These are phyloP conservation scores for Drosophila greeni DNA, from an alignment of 2,888 invertebrate genomes.

Conservation along the genomic window DNA sequence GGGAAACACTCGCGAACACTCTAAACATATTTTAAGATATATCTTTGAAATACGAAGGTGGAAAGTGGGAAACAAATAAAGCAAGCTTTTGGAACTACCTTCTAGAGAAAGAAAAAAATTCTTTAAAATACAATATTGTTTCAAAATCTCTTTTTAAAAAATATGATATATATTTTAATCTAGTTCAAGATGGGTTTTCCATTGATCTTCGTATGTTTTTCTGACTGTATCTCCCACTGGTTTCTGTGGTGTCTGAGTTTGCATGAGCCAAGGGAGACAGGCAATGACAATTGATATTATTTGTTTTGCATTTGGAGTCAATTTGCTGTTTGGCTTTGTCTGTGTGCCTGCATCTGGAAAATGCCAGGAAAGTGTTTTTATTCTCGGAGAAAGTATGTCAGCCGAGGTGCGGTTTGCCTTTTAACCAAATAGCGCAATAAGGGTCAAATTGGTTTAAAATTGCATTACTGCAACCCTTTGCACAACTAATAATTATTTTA, in stretches of 20 bases:
- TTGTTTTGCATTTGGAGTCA: constrained; percentile 52
- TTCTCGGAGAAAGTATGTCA: constrained; percentile 7
- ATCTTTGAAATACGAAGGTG: not conserved
- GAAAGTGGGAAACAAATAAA: too few relatives aligned
- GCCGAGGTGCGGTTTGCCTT: constrained; percentile 14
- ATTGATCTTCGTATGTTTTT: not conserved
- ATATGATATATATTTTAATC: too few relatives aligned
- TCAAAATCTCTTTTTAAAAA: too few relatives aligned
- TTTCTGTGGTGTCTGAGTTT: constrained; percentile 32
- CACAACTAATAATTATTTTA: not conserved
- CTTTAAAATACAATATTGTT: too few relatives aligned
- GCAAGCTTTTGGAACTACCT: too few relatives aligned
- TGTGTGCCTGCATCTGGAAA: constrained; percentile 20
- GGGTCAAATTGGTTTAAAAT: not conserved
- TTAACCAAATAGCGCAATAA: not conserved
- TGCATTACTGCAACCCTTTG: not conserved
- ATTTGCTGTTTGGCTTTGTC: constrained; percentile 50
- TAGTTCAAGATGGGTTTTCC: not conserved
- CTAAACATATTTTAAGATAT: not conserved
- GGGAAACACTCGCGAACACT: constrained; percentile 8
- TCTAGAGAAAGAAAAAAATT: too few relatives aligned
- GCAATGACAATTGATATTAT: constrained; percentile 71
- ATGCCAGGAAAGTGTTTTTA: not conserved
- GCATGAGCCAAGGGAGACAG: constrained; percentile 40
- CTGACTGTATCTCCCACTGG: not conserved